Evolutionary conservation across 2,797 vertebrate genomes (phyloP).

Genomic region (Ficedula albicollis): DNA sequence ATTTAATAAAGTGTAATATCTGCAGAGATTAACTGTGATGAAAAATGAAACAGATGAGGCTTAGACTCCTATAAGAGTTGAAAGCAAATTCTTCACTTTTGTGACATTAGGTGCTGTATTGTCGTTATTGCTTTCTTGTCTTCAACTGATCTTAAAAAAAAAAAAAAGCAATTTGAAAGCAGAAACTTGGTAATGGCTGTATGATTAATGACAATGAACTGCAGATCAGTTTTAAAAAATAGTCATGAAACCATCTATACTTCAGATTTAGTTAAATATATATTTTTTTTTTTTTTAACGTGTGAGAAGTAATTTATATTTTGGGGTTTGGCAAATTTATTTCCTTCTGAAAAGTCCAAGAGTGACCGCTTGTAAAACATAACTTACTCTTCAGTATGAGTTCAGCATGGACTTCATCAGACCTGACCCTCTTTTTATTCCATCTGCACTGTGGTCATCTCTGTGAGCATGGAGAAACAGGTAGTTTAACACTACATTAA

Average conservation of each 20-base stretch:
- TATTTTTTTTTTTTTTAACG: background rate
- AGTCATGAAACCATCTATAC: background rate
- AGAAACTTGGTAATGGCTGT: background rate
- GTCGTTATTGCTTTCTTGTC: background rate
- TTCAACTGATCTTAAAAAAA: background rate
- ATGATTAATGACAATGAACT: background rate
- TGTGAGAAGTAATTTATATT: background rate
- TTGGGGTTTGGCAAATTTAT: background rate
- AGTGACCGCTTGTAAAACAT: background rate
- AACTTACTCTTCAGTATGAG: background rate
- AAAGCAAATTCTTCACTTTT: constrained; percentile 20
- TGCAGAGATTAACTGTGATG: constrained; percentile 20
- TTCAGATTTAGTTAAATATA: background rate
- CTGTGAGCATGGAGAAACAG: background rate
- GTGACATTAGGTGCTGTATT: background rate
- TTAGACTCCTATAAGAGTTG: background rate
- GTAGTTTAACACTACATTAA: background rate
- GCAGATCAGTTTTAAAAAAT: background rate
- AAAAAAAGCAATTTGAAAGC: background rate
- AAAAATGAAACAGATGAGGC: constrained; percentile 13
- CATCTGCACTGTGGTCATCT: background rate
- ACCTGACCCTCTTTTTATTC: background rate
- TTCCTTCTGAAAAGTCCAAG: background rate
- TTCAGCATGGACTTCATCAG: background rate
- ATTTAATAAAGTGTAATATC: constrained; percentile 22